Conservation (phyloP, 2,888 invertebrate genomes). For the Helicoverpa assulta region DNA sequence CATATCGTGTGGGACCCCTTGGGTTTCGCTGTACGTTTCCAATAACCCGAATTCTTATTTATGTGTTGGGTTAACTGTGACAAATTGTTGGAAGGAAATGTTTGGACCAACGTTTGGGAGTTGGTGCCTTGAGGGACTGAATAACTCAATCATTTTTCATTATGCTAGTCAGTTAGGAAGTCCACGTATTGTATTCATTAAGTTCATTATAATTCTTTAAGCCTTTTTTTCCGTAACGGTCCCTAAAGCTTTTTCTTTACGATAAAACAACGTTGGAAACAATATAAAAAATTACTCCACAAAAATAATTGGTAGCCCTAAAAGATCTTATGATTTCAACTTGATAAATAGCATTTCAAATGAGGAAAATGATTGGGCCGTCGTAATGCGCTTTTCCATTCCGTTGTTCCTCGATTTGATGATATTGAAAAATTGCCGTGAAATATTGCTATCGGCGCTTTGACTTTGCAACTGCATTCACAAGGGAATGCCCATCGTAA, state of each 20-base stretch:
- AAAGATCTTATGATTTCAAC: neutral
- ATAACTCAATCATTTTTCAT: neutral
- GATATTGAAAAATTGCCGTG: constrained; percentile 75
- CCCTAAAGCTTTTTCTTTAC: no score
- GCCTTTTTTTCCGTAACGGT: no score
- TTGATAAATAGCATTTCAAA: constrained; percentile 2
- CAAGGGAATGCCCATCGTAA: constrained; percentile 65
- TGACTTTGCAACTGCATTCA: constrained; percentile 66
- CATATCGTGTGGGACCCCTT: constrained; percentile 42
- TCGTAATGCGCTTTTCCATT: constrained; percentile 59
- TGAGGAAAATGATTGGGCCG: constrained; percentile 9
- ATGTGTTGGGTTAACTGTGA: constrained; percentile 39
- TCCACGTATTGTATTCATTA: no score
- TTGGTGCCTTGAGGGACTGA: neutral
- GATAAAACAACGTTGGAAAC: no score
- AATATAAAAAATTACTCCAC: neutral
- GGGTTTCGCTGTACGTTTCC: constrained; percentile 44
- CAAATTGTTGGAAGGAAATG: constrained; percentile 46
- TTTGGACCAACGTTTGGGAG: constrained; percentile 30
- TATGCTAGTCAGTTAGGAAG: no score
- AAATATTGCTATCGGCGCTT: constrained; percentile 71
- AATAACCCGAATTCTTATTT: constrained; percentile 57
- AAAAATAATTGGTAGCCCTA: neutral
- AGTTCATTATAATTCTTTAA: no score
- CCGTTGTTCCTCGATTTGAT: constrained; percentile 65